Evolutionary conservation across 2,113 vertebrate species (phyloP), one percentile per base, ranked within the genome.

Genomic region (Hystrix brachyura): DNA sequence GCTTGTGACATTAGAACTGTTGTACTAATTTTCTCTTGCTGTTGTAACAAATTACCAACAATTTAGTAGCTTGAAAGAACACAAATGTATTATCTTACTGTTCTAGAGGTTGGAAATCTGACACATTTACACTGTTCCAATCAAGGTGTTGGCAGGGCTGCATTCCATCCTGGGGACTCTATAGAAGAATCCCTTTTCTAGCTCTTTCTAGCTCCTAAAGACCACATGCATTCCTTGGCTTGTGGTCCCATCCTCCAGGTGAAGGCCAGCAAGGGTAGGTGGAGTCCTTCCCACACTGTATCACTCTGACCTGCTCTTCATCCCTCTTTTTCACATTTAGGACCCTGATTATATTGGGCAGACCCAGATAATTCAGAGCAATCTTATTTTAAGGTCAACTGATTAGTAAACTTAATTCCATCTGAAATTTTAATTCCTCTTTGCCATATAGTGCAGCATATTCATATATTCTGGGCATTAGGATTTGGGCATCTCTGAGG

Each of bases 31-130:
- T 83, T 76, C 65, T 84, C 64, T 83, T 76, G 62, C 13, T 90
- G 78, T 55, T 86, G 4, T 51, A 81, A 82, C 64, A 92, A 87
- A 71, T 92, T 57, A 78, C 67, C 87, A 74, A 62, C 93, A 55
- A 25, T 15, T 38, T 21, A 29, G 80, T 76, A n/a, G 13, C 48
- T 76, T 86, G 8, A 87, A 92, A 64, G 51, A 92, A 64, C 32
- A 57, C 48, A 87, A 74, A 32, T 78, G 14, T 29, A n/a, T 88
- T 55, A 53, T 21, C 17, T 91, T 69, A 76, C 3, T 65, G 48
- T 74, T 87, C 38, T 19, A 14, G 9, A 81, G n/a, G 17, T 80
- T 34, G 43, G 69, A 65, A 82, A 43, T 89, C 21, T 78, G 57
- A 59, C 71, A 60, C 7, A 21, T 60, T 72, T 43, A 51, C 88